Percentiles rank a stretch among this genome's conserved stretches.
phyloP scores from a whole-genome alignment of 2,888 invertebrate species.

The Mythimna lalbum region DNA sequence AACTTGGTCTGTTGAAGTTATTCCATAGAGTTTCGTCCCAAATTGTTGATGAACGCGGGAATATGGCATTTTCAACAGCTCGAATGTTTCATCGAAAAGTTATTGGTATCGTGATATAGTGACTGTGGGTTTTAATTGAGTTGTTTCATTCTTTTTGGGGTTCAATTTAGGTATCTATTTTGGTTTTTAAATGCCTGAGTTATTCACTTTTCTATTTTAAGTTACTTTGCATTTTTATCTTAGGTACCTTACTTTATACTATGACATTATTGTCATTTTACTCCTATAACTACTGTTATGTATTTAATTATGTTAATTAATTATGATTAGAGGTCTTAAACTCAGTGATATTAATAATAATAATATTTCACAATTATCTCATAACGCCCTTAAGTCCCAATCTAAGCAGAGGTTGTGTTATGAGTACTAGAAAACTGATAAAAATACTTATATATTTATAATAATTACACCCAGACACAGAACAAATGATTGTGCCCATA shows the following conservation, averaged over 20 bases:
- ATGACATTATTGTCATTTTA: not conserved
- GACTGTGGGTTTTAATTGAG: not conserved
- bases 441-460: too few species aligned
- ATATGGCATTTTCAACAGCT: constrained; percentile 46
- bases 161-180: not conserved
- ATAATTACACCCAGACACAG: too few species aligned
- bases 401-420: too few species aligned
- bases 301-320: too few species aligned
- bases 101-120: constrained; percentile 14
- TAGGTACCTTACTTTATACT: not conserved
- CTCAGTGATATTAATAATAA: not conserved
- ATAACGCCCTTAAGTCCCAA: too few species aligned
- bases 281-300: too few species aligned
- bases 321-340: not conserved
- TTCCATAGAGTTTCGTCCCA: constrained; percentile 54
- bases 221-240: too few species aligned
- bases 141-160: not conserved
- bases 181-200: too few species aligned
- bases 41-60: constrained; percentile 71
- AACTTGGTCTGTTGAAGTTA: constrained; percentile 71
- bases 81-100: constrained; percentile 41
- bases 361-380: too few species aligned
- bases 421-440: too few species aligned
- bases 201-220: too few species aligned
- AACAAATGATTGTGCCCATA: too few species aligned